Percentiles rank a stretch among this genome's conserved stretches.
Conservation (phyloP, 1,140 invertebrate genomes). For the Potamilus streckersoni region DNA sequence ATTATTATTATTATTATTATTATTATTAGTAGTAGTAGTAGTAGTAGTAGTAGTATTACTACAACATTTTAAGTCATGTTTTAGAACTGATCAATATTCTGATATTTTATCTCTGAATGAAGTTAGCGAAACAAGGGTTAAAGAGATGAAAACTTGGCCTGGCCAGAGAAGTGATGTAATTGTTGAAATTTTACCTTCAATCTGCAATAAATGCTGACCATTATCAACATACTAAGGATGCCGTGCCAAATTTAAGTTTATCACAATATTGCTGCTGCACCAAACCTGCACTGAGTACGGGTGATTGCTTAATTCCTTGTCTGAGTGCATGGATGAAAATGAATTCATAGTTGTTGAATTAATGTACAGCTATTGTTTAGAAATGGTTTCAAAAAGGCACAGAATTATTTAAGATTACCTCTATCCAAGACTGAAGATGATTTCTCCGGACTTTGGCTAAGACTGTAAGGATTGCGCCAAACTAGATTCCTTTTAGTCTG, state of each 20-base stretch:
- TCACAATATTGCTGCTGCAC: neutral
- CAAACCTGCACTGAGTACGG: neutral
- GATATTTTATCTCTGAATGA: no score
- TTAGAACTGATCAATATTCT: no score
- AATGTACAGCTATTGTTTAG: neutral
- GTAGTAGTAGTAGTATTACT: no score
- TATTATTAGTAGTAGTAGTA: no score
- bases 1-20: no score
- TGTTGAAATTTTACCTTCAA: neutral
- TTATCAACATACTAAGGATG: neutral
- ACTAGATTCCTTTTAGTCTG: neutral
- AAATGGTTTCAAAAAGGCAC: neutral
- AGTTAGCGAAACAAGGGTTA: neutral
- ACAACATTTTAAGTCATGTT: no score
- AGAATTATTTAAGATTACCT: neutral
- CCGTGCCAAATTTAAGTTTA: neutral
- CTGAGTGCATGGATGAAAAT: neutral
- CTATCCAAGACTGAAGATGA: neutral
- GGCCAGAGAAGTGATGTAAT: neutral
- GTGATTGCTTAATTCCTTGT: neutral
- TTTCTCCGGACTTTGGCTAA: conserved; percentile 2
- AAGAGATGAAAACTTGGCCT: neutral
- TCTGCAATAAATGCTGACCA: neutral
- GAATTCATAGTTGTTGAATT: neutral
- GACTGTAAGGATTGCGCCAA: neutral